Conservation (phyloP, 2,113 vertebrate species). For the Platichthys flesus region DNA sequence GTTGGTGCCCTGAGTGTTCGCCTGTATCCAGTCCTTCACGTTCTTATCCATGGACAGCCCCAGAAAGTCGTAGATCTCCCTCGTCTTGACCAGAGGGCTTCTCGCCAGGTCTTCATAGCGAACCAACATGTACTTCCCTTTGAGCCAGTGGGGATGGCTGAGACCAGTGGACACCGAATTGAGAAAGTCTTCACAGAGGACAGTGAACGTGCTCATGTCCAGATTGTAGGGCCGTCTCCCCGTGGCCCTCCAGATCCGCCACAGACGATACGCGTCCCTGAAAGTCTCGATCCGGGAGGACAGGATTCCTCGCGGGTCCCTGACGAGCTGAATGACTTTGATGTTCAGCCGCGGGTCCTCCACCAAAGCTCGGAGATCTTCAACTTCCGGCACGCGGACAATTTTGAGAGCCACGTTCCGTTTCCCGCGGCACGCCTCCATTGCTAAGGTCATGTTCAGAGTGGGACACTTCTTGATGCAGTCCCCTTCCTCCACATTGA, state of each 20-base stretch:
- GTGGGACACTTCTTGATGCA: constrained; percentile 91
- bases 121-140: constrained; percentile 96
- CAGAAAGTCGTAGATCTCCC: constrained; percentile 94
- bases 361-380: constrained; percentile 90
- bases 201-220: constrained; percentile 91
- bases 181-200: constrained; percentile 94
- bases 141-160: constrained; percentile 90
- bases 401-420: constrained; percentile 94
- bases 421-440: constrained; percentile 88
- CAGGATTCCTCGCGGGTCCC: constrained; percentile 94
- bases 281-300: constrained; percentile 96
- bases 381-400: constrained; percentile 92
- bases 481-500: constrained; percentile 93
- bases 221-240: constrained; percentile 94
- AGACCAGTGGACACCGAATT: constrained; percentile 93
- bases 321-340: constrained; percentile 96
- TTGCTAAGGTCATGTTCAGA: constrained; percentile 91
- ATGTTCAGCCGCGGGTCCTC: constrained; percentile 95
- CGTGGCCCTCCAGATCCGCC: constrained; percentile 96
- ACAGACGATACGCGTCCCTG: constrained; percentile 93
- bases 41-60: constrained; percentile 92
- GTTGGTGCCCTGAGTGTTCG: constrained; percentile 91
- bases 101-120: constrained; percentile 96
- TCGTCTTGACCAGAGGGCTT: constrained; percentile 92
- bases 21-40: constrained; percentile 94